These are phyloP conservation scores for Ivindomyrus marchei DNA, from an alignment of 2,113 vertebrate genomes.

Conservation along the genomic window DNA sequence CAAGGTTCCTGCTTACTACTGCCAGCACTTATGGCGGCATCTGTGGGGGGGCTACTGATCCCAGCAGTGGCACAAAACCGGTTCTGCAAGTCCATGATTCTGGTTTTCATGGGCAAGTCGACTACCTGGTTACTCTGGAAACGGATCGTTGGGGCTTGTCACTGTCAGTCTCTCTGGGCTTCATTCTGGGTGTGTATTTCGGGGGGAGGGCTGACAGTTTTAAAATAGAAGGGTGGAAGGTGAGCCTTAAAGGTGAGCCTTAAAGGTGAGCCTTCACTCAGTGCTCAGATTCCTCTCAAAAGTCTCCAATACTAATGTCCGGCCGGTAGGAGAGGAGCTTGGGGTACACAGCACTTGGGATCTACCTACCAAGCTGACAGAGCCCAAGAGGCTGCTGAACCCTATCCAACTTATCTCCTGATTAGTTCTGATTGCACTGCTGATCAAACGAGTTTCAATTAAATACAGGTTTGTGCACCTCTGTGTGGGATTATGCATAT, in stretches of 20 bases:
- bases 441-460: background rate
- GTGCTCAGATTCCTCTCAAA: background rate
- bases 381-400: background rate
- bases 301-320: background rate
- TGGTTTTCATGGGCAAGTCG: background rate
- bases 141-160: background rate
- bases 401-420: background rate
- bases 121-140: background rate
- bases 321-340: background rate
- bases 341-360: background rate
- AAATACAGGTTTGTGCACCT: background rate
- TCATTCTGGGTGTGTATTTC: background rate
- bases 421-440: background rate
- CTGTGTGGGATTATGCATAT: background rate
- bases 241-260: background rate
- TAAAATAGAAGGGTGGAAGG: background rate
- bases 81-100: background rate
- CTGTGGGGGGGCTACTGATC: background rate
- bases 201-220: background rate
- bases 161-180: background rate
- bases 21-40: background rate
- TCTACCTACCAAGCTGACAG: background rate
- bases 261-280: background rate
- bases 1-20: background rate
- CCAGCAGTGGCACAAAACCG: background rate